Conservation (phyloP, 2,113 vertebrate genomes). For the Carettochelys insculpta region DNA sequence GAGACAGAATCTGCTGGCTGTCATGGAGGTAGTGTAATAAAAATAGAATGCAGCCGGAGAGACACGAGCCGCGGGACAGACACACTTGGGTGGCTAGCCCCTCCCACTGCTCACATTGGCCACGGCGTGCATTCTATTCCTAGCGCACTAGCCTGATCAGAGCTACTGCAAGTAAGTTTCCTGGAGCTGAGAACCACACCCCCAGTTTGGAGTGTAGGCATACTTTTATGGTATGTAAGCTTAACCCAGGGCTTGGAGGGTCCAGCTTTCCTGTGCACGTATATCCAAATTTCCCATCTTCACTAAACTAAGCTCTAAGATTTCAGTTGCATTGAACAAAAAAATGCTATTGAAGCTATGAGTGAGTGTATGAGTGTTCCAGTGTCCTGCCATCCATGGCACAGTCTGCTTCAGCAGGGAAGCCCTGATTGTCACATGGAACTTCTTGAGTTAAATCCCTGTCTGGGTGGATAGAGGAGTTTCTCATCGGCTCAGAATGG, state of each 20-base stretch:
- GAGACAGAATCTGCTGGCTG: background rate
- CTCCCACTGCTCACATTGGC: background rate
- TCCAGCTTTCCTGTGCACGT: background rate
- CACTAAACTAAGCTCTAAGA: background rate
- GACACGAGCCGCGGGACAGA: background rate
- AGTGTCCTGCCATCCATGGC: background rate
- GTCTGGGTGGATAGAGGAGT: too few relatives aligned
- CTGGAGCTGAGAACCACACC: background rate
- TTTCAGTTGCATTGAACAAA: background rate
- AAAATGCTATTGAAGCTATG: accelerated
- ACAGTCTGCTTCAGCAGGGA: background rate
- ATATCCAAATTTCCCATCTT: background rate
- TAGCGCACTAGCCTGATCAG: background rate
- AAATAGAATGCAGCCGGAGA: background rate
- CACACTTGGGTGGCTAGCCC: background rate
- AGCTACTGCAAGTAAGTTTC: background rate
- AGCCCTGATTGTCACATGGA: constrained; percentile 3
- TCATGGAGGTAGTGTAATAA: background rate
- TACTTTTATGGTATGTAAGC: background rate
- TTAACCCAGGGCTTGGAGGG: background rate
- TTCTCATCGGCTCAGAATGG: constrained; percentile 33
- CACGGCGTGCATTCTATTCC: background rate
- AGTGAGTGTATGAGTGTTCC: background rate
- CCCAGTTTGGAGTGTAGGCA: background rate
- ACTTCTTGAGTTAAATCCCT: constrained; percentile 2